Conservation (phyloP, 2,797 vertebrate species). For the Hylomyscus alleni region DNA sequence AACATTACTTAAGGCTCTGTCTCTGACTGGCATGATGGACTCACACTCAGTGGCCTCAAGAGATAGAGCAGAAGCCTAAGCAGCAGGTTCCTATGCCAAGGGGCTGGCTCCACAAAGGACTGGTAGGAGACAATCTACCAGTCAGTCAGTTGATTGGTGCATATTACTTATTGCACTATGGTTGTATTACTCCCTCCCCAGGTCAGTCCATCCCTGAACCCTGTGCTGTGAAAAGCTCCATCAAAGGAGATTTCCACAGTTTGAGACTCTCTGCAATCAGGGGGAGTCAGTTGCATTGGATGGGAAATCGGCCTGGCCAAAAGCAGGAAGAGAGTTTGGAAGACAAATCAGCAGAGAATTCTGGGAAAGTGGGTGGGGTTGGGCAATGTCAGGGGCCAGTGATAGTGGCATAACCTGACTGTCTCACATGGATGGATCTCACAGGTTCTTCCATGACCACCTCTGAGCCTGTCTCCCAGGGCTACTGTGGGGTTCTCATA, state of each 20-base stretch:
- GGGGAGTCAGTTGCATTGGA: not conserved
- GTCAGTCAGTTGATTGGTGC: not conserved
- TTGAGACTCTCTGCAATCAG: too few species aligned
- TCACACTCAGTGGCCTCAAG: not conserved
- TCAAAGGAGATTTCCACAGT: not conserved
- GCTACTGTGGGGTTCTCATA: not conserved
- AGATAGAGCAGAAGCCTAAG: not conserved
- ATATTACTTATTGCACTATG: not conserved
- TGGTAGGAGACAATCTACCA: not conserved
- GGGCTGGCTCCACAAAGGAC: not conserved
- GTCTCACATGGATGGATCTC: too few species aligned
- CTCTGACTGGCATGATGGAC: not conserved
- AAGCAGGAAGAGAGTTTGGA: too few species aligned
- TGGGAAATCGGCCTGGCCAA: not conserved
- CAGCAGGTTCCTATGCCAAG: not conserved
- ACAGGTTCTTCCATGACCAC: accelerated
- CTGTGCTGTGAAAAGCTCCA: not conserved
- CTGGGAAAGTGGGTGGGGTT: not conserved
- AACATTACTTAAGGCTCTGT: constrained; percentile 3
- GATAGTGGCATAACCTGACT: too few species aligned
- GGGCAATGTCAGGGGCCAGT: accelerated
- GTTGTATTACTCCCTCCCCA: not conserved
- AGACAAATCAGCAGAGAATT: not conserved
- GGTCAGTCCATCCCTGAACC: not conserved
- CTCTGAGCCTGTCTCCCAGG: not conserved